Evolutionary conservation across 2,113 vertebrate genomes (phyloP), one percentile per base, ranked within the genome.

Genomic region (Tenebrosternarchus preto): DNA sequence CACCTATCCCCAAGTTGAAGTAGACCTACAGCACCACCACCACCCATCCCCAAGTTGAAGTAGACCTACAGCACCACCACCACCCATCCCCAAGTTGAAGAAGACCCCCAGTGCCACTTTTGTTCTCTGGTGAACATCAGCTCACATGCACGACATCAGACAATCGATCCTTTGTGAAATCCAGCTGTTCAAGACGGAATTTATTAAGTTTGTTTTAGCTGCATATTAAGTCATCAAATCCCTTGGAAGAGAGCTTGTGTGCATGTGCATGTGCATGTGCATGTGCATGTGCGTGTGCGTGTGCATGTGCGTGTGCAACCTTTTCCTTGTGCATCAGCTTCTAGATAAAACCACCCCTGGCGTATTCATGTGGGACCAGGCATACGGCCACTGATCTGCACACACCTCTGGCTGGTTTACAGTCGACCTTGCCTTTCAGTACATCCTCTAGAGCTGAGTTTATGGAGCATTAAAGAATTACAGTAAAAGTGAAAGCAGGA

Each of bases 391-490:
- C 64, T 63, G 76, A 83, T 83, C 80, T 83, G 73, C 77, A 70
- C 61, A 57, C 76, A 56, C 56, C 64, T 50, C 72, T 53, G 53
- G 43, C 66, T 63, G 77, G 39, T 83, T 80, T 83, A 80, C 64
- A 36, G 77, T 64, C 57, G 57, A 80, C 82, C 82, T 83, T 80
- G 77, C 74, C 72, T 79, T 76, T 70, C 77, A 64, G 63, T 75
- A 80, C 19, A 25, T 72, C 72, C 64, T 80, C 56, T 71, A 77
- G n/a, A n/a, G 72, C 77, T 75, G 56, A 63, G 80, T 83, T 80
- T 83, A 76, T 76, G 67, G 72, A 36, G 56, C 57, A 76, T 83
- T 80, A 80, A 56, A 80, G 80, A 76, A 75, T 74, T 73, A 80
- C 70, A 71, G 72, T 50, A 25, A 61, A 43, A 75, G 24, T 50